Conservation (phyloP, 2,888 invertebrate species). For the Pristionchus fissidentatus region DNA sequence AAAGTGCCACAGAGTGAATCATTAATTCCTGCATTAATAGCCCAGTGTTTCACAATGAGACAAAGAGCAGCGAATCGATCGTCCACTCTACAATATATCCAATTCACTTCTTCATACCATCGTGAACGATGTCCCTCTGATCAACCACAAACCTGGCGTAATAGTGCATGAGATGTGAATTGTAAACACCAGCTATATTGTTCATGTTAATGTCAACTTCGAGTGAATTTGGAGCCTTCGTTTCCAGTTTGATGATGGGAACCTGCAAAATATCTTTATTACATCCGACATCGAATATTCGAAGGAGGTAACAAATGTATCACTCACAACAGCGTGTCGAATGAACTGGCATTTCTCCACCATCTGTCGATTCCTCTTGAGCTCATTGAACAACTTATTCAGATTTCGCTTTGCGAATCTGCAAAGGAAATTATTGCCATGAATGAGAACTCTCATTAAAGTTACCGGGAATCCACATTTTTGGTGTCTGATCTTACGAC, state of each 20-base stretch:
- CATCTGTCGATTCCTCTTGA: neutral
- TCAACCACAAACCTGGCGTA: conserved; percentile 69
- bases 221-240: conserved; percentile 58
- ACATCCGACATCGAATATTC: neutral
- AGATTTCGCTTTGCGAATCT: conserved; percentile 9
- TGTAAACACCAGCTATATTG: conserved; percentile 74
- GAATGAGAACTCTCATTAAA: conserved; percentile 69
- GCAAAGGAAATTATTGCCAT: conserved; percentile 19
- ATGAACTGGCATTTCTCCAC: conserved; percentile 48
- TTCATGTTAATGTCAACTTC: conserved; percentile 75
- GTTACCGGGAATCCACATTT: no score
- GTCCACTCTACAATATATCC: conserved; percentile 64
- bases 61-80: conserved; percentile 70
- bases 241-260: conserved; percentile 67
- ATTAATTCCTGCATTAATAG: conserved; percentile 65
- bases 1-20: conserved; percentile 70
- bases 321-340: conserved; percentile 50
- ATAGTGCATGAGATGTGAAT: conserved; percentile 74
- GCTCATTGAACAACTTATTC: neutral
- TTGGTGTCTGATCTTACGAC: no score
- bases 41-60: conserved; percentile 74
- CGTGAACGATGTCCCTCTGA: conserved; percentile 54
- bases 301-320: neutral
- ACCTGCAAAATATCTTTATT: conserved; percentile 56
- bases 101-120: neutral